phyloP scores from a whole-genome alignment of 2,888 invertebrate species.

The Criorhina ranunculi region DNA sequence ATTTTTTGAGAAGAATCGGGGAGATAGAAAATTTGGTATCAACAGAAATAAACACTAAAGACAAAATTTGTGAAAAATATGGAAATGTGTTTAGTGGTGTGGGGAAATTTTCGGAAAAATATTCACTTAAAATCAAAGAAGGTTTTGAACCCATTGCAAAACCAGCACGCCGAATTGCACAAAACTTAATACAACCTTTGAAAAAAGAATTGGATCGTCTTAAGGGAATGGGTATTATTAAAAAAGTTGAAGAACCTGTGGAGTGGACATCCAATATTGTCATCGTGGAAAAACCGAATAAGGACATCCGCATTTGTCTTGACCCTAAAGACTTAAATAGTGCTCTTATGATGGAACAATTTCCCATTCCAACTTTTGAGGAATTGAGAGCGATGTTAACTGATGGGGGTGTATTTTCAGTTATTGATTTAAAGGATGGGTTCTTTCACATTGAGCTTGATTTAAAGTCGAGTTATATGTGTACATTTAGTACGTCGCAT shows the following conservation, averaged over 20 bases:
- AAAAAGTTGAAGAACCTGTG: conserved; percentile 48
- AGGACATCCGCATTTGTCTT: conserved; percentile 52
- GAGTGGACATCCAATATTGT: conserved; percentile 63
- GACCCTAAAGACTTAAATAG: conserved; percentile 54
- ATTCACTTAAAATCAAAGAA: no score
- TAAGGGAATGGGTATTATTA: conserved; percentile 39
- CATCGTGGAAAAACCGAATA: conserved; percentile 62
- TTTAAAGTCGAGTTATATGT: conserved; percentile 44
- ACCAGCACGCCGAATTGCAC: no score
- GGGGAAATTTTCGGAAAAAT: no score
- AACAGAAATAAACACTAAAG: no score
- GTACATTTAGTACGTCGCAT: conserved; percentile 44
- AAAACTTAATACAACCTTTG: conserved; percentile 36
- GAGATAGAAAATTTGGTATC: no score
- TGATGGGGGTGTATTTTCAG: conserved; percentile 41
- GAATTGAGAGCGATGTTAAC: conserved; percentile 36
- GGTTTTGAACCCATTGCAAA: no score
- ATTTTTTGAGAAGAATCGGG: no score
- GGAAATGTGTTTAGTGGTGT: no score
- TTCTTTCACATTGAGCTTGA: conserved; percentile 52
- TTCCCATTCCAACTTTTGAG: conserved; percentile 52
- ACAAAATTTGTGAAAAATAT: no score
- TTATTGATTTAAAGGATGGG: conserved; percentile 63
- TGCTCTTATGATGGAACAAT: conserved; percentile 37
- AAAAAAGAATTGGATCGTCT: conserved; percentile 51